A percentile compares a stretch with the other conserved stretches of the same genome.
Evolutionary conservation across 2,113 vertebrate species (phyloP).

Genomic region (Cromileptes altivelis): DNA sequence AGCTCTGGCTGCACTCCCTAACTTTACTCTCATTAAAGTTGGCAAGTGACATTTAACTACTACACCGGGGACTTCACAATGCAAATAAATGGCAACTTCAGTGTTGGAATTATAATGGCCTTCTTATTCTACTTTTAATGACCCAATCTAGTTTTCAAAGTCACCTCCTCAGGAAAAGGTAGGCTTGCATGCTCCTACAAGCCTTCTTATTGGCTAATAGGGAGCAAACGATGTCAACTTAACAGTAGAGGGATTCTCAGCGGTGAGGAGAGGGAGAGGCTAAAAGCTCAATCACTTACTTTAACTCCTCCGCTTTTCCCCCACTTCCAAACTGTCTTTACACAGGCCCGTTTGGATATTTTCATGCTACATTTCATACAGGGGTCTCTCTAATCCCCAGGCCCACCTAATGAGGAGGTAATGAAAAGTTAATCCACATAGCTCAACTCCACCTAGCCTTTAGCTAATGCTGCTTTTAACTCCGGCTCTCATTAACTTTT

Average conservation of each 20-base stretch:
- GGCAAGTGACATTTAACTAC: slow-evolving; percentile 82
- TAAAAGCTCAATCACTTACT: slow-evolving; percentile 71
- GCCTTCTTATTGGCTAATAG: slow-evolving; percentile 78
- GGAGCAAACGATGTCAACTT: slow-evolving; percentile 73
- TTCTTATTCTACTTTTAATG: slow-evolving; percentile 83
- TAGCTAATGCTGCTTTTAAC: slow-evolving; percentile 87
- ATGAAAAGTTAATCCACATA: slow-evolving; percentile 87
- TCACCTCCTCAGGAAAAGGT: slow-evolving; percentile 76
- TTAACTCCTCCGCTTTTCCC: slow-evolving; percentile 58
- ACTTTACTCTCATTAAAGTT: slow-evolving; percentile 82
- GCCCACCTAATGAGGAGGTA: slow-evolving; percentile 85
- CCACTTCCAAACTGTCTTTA: slow-evolving; percentile 66
- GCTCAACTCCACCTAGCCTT: slow-evolving; percentile 83
- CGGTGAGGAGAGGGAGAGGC: slow-evolving; percentile 45
- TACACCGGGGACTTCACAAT: slow-evolving; percentile 76
- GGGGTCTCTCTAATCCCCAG: slow-evolving; percentile 82
- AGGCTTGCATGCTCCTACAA: slow-evolving; percentile 54
- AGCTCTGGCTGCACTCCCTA: slow-evolving; percentile 68
- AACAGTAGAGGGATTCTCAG: slow-evolving; percentile 55
- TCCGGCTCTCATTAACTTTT: slow-evolving; percentile 86
- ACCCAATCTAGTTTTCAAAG: slow-evolving; percentile 83
- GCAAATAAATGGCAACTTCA: slow-evolving; percentile 83
- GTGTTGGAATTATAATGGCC: slow-evolving; percentile 81
- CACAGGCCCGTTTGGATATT: slow-evolving; percentile 73
- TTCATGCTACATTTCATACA: slow-evolving; percentile 81